A percentile compares a stretch with the other conserved stretches of the same genome.
phyloP scores from a whole-genome alignment of 2,797 vertebrate genomes.

The Malurus leucopterus region DNA sequence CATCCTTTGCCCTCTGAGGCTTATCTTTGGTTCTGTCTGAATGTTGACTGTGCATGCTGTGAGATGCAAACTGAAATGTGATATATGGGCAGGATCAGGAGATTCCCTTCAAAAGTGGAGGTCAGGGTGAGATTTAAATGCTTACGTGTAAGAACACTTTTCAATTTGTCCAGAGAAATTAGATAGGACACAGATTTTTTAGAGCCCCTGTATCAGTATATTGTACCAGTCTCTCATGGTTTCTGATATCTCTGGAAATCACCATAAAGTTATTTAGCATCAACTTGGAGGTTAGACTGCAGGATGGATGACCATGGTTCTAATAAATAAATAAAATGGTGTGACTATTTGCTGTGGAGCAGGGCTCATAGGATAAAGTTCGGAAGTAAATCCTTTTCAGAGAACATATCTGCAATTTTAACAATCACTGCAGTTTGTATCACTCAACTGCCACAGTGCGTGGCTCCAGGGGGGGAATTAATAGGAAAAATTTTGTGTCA shows the following conservation, averaged over 20 bases:
- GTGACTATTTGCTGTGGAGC: not conserved
- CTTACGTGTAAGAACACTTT: not conserved
- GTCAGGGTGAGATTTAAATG: not conserved
- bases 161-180: not conserved
- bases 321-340: not conserved
- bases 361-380: not conserved
- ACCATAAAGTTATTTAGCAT: not conserved
- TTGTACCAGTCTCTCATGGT: not conserved
- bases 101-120: not conserved
- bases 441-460: not conserved
- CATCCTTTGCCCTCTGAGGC: not conserved
- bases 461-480: not conserved
- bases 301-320: not conserved
- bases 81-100: not conserved
- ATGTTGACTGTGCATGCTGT: not conserved
- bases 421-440: not conserved
- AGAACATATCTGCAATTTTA: fast-evolving
- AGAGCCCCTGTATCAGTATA: not conserved
- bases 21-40: not conserved
- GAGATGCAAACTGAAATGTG: not conserved
- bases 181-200: not conserved
- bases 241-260: not conserved
- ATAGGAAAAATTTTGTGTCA: not conserved
- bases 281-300: not conserved
- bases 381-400: not conserved